Evolutionary conservation across 2,888 invertebrate genomes (phyloP).

Genomic region (Sphaeridia pumilis): DNA sequence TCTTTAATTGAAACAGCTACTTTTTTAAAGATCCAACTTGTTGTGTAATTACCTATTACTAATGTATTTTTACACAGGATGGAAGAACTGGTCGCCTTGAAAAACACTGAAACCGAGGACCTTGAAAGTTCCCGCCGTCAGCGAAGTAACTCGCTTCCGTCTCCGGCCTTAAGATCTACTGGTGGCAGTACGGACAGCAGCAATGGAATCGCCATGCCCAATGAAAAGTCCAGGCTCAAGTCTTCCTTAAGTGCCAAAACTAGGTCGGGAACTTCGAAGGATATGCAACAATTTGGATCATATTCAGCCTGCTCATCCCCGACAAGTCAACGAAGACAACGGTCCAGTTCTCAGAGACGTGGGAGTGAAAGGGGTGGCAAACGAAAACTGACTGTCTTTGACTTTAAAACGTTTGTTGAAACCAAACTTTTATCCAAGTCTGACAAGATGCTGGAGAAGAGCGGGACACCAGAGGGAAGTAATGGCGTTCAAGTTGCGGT

Average conservation of each 20-base stretch:
- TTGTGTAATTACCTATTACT: no score
- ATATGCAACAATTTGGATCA: conserved; percentile 26
- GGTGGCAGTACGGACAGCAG: conserved; percentile 57
- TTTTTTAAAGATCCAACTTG: no score
- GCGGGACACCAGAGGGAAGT: conserved; percentile 44
- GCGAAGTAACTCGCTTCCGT: conserved; percentile 84
- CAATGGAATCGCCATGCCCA: conserved; percentile 28
- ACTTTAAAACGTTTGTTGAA: conserved; percentile 80
- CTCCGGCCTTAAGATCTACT: conserved; percentile 85
- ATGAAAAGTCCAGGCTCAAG: conserved; percentile 21
- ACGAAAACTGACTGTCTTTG: conserved; percentile 75
- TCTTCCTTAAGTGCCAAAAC: conserved; percentile 12
- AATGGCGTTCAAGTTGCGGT: conserved; percentile 4
- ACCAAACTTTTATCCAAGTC: conserved; percentile 82
- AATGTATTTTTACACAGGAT: conserved; percentile 23
- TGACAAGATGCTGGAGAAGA: conserved; percentile 79
- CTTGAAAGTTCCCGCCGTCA: conserved; percentile 45
- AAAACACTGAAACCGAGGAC: conserved; percentile 22
- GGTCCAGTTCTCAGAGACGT: conserved; percentile 42
- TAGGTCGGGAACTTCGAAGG: conserved; percentile 3
- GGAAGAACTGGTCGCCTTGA: conserved; percentile 32
- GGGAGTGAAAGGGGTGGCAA: conserved; percentile 73
- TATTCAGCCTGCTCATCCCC: conserved; percentile 35
- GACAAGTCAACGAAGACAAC: conserved; percentile 25
- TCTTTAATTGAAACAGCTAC: no score